These are phyloP conservation scores for Eustalomyia histrio DNA, from an alignment of 2,888 invertebrate genomes.

Conservation along the genomic window DNA sequence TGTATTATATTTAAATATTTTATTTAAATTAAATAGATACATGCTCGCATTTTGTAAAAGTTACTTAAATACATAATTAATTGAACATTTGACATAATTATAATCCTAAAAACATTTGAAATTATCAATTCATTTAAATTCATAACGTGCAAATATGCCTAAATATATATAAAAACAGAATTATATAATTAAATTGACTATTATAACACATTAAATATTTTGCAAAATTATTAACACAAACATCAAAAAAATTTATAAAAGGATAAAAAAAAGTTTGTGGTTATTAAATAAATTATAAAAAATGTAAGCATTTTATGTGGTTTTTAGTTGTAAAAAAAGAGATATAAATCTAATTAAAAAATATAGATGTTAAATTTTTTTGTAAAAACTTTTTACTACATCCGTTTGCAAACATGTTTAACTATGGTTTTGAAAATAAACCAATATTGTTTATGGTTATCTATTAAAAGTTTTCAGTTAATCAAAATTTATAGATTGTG, in stretches of 20 bases:
- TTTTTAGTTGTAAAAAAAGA: conserved; percentile 2
- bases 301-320: conserved; percentile 7
- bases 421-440: too few species aligned
- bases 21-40: not conserved
- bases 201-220: conserved; percentile 45
- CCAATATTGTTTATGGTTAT: too few species aligned
- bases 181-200: conserved; percentile 57
- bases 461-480: too few species aligned
- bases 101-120: conserved; percentile 41
- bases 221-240: conserved; percentile 10
- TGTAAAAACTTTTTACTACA: too few species aligned
- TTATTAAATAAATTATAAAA: conserved; percentile 7
- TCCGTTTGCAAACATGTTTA: too few species aligned
- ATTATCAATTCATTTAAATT: conserved; percentile 22
- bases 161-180: not conserved
- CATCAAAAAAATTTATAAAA: not conserved
- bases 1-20: not conserved
- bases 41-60: conserved; percentile 20
- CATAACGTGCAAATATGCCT: not conserved
- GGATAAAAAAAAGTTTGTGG: conserved; percentile 6
- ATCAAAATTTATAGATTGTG: too few species aligned
- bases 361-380: too few species aligned
- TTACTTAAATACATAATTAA: conserved; percentile 55
- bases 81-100: conserved; percentile 43
- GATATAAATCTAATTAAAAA: too few species aligned